A percentile compares a stretch with the other conserved stretches of the same genome.
Conservation (phyloP, 2,888 invertebrate genomes). For the Sphinx pinastri region DNA sequence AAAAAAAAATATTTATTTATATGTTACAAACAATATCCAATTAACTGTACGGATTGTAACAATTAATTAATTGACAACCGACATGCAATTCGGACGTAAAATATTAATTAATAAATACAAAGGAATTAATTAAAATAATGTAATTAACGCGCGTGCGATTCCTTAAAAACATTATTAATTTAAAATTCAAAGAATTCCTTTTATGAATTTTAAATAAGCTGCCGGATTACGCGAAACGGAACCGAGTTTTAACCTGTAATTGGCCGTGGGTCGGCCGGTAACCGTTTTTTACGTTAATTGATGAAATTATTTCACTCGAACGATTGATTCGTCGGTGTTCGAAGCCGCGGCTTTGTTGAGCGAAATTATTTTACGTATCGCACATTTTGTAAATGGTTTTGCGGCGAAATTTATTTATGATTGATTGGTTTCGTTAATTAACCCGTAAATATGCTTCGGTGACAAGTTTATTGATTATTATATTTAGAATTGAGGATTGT, state of each 20-base stretch:
- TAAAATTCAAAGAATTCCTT: not conserved
- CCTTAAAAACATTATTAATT: not conserved
- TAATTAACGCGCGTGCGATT: not conserved
- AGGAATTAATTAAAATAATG: not conserved
- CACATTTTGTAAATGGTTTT: constrained; percentile 15
- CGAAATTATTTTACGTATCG: constrained; percentile 32
- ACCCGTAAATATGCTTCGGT: not conserved
- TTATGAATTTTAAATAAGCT: not conserved
- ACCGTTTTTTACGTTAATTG: constrained; percentile 40
- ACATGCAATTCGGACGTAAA: not conserved
- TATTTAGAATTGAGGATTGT: not conserved
- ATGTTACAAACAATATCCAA: no score
- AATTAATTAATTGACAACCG: no score
- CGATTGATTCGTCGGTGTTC: constrained; percentile 28
- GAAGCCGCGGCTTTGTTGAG: constrained; percentile 27
- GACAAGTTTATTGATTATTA: not conserved
- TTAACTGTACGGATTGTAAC: no score
- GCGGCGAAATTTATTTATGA: constrained; percentile 7
- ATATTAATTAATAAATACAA: no score
- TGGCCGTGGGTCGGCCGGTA: constrained; percentile 27
- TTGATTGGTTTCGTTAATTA: not conserved
- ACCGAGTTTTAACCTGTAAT: constrained; percentile 19
- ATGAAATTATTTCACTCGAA: constrained; percentile 37
- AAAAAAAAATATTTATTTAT: no score
- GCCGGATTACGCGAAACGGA: not conserved